Conservation (phyloP, 2,113 vertebrate species). For the Sylvietta virens region DNA sequence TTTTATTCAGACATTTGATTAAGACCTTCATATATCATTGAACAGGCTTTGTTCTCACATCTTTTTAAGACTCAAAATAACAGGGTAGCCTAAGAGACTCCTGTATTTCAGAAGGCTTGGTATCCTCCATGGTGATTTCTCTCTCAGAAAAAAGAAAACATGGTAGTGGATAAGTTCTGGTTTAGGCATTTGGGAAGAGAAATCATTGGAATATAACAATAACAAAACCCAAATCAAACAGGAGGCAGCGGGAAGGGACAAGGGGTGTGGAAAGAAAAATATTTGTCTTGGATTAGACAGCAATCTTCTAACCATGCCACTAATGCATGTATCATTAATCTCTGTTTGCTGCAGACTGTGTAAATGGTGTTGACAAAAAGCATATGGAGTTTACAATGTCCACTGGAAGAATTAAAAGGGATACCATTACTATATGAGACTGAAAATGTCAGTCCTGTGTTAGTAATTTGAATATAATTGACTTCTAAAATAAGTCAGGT, state of each 20-base stretch:
- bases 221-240: background rate
- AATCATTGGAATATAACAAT: background rate
- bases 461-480: background rate
- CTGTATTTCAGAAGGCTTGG: background rate
- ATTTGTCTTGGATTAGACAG: background rate
- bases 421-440: background rate
- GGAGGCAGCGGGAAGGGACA: rapidly evolving
- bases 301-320: background rate
- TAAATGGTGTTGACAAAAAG: background rate
- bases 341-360: background rate
- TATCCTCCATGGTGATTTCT: background rate
- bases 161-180: background rate
- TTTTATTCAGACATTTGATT: constrained; percentile 21
- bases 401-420: background rate
- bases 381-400: background rate
- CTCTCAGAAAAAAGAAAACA: background rate
- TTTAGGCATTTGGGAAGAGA: background rate
- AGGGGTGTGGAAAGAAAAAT: background rate
- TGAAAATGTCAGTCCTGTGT: background rate
- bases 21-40: background rate
- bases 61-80: background rate
- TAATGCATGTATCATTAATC: background rate
- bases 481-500: background rate
- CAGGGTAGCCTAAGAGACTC: background rate
- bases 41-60: background rate